Evolutionary conservation across 2,888 invertebrate species (phyloP).

Genomic region (Pyralis farinalis): DNA sequence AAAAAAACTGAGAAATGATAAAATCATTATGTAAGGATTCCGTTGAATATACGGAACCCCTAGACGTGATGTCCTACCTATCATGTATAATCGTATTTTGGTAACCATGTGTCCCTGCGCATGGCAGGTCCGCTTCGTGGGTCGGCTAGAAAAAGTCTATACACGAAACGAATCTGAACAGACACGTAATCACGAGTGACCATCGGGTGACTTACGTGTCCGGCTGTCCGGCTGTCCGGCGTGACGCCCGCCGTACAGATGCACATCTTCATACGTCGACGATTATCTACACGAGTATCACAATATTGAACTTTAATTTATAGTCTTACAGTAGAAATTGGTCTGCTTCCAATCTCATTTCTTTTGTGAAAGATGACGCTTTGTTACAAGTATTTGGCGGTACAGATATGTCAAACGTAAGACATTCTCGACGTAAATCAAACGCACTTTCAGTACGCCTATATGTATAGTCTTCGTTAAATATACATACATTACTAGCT

Average conservation of each 20-base stretch:
- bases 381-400: constrained; percentile 8
- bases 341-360: background rate
- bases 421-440: too few species aligned
- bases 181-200: constrained; percentile 14
- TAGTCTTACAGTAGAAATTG: background rate
- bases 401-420: constrained; percentile 20
- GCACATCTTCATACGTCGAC: constrained; percentile 5
- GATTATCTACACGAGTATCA: background rate
- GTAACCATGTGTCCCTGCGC: too few species aligned
- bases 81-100: too few species aligned
- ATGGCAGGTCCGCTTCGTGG: background rate
- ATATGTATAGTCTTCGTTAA: too few species aligned
- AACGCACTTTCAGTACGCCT: too few species aligned
- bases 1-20: too few species aligned
- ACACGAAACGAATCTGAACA: background rate
- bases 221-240: constrained; percentile 6
- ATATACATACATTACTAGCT: too few species aligned
- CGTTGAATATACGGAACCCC: too few species aligned
- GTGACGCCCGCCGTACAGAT: constrained; percentile 13
- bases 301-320: background rate
- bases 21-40: too few species aligned
- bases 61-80: too few species aligned
- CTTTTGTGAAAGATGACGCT: background rate
- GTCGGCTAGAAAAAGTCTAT: background rate
- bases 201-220: constrained; percentile 19